These are phyloP conservation scores for Halyomorpha halys DNA, from an alignment of 1,140 invertebrate species.

Conservation along the genomic window DNA sequence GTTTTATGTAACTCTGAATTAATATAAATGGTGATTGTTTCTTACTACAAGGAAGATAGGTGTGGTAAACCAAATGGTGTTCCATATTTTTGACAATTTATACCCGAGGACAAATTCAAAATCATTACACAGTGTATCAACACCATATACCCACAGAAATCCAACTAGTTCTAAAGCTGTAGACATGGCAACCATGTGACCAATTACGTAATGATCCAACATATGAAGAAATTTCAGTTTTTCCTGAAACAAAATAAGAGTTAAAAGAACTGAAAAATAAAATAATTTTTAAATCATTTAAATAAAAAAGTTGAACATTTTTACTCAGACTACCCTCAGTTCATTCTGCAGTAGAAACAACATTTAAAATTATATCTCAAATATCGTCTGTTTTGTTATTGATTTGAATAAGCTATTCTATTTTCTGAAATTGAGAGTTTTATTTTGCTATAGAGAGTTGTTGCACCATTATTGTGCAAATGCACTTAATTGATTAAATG, in stretches of 20 bases:
- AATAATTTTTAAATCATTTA: background rate
- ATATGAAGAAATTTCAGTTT: conserved; percentile 35
- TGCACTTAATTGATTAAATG: too few species aligned
- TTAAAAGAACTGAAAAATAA: too few species aligned
- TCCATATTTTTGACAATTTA: conserved; percentile 39
- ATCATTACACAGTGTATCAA: conserved; percentile 40
- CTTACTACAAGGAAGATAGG: conserved; percentile 38
- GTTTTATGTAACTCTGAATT: background rate
- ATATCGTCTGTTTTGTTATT: too few species aligned
- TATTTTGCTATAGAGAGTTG: too few species aligned
- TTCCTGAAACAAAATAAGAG: conserved; percentile 6
- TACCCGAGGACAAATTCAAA: conserved; percentile 44
- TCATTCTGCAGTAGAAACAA: background rate
- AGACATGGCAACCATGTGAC: conserved; percentile 38
- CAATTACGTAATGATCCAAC: conserved; percentile 42
- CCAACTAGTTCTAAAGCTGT: conserved; percentile 40
- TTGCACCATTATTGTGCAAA: too few species aligned
- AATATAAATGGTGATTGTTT: conserved; percentile 5
- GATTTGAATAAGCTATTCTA: too few species aligned
- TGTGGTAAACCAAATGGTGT: conserved; percentile 39
- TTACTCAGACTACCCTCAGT: background rate
- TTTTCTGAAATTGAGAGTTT: too few species aligned
- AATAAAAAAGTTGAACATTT: background rate
- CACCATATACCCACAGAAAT: conserved; percentile 42
- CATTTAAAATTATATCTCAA: too few species aligned